Evolutionary conservation across 2,888 invertebrate genomes (phyloP).

Genomic region (Diarsia rubi): DNA sequence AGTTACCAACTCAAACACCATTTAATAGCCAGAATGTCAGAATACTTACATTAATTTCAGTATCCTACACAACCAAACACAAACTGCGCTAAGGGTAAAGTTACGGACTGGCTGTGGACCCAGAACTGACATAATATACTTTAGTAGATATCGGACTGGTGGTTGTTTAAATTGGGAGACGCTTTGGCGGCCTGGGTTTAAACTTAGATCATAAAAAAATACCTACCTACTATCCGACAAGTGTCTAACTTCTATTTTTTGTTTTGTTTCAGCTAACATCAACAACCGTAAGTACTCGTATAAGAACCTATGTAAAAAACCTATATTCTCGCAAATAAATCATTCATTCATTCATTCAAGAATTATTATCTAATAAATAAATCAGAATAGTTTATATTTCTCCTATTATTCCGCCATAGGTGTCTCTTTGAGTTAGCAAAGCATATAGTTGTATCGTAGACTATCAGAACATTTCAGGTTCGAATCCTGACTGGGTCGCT

Average conservation of each 20-base stretch:
- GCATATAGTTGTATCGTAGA: not conserved
- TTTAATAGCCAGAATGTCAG: not conserved
- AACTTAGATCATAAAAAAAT: not conserved
- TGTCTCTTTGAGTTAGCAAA: not conserved
- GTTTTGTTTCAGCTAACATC: slow-evolving; percentile 58
- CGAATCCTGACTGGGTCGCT: too few species aligned
- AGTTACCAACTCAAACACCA: slow-evolving; percentile 1
- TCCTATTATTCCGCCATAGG: not conserved
- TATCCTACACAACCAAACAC: not conserved
- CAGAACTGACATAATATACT: too few species aligned
- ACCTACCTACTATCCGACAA: not conserved
- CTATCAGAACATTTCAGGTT: too few species aligned
- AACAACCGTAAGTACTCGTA: slow-evolving; percentile 61
- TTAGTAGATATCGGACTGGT: too few species aligned
- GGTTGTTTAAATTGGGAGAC: not conserved
- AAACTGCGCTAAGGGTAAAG: too few species aligned
- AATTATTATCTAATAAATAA: not conserved
- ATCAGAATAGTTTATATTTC: too few species aligned
- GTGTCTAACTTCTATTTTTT: slow-evolving; percentile 28
- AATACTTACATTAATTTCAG: too few species aligned
- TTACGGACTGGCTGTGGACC: too few species aligned
- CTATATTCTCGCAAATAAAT: too few species aligned
- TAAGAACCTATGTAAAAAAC: too few species aligned
- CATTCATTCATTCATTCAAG: too few species aligned
- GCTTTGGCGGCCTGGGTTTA: not conserved